These are phyloP conservation scores for Grus americana DNA, from an alignment of 2,113 vertebrate species.

Conservation along the genomic window DNA sequence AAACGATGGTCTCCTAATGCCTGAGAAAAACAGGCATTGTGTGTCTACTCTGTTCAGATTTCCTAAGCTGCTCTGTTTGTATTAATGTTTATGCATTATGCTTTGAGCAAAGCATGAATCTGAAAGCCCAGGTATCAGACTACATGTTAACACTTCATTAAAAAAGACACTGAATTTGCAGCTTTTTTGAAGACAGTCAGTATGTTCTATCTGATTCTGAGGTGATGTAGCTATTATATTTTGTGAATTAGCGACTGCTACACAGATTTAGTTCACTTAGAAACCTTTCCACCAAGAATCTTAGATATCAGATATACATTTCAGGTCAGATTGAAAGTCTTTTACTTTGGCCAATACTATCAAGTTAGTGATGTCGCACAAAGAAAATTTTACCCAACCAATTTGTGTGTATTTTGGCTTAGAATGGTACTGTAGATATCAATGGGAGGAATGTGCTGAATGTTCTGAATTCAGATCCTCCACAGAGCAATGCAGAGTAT, in stretches of 20 bases:
- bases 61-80: not conserved
- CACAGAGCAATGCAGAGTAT: not conserved
- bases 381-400: not conserved
- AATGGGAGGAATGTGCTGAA: constrained; percentile 53
- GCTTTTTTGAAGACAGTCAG: not conserved
- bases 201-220: not conserved
- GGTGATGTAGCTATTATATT: not conserved
- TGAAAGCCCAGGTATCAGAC: not conserved
- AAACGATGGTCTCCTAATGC: not conserved
- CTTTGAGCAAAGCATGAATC: not conserved
- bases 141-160: not conserved
- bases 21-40: not conserved
- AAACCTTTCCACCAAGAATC: not conserved
- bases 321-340: not conserved
- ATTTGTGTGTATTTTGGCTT: constrained; percentile 33
- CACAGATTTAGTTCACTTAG: not conserved
- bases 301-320: not conserved
- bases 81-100: too few species aligned
- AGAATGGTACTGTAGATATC: not conserved
- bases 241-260: not conserved
- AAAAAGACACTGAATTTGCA: not conserved
- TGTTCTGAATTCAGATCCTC: constrained; percentile 12
- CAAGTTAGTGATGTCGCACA: not conserved
- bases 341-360: not conserved
- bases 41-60: not conserved